Base-by-base conservation (phyloP, 2,113 vertebrate species). In the Nestor notabilis region DNA sequence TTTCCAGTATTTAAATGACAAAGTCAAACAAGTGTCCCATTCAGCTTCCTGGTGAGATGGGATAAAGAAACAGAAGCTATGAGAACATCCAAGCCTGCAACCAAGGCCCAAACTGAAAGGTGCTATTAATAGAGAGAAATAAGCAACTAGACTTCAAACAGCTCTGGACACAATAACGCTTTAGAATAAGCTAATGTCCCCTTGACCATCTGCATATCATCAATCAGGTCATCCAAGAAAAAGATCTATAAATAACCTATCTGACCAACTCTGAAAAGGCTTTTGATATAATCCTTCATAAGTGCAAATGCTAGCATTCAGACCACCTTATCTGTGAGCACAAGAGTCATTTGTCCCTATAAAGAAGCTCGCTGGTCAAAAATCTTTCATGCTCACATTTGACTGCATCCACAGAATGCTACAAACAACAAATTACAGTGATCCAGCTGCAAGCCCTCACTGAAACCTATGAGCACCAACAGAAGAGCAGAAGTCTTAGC, bases 121-220 rank as follows among this genome's bases (percentile, higher is more conserved):
- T 97, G 87, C 91, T 95, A 95, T 97, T 97, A 96, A 97, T 50
- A 96, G 84, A 83, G 94, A 92, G 91, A 95, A 96, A 96, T 79
- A 97, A 97, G 86, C 87, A 97, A 84, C n/a, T 27, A 89, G 74
- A 97, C 97, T 95, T 97, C 97, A 96, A 97, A 96, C 85, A 95
- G 76, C 64, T 71, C 88, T 61, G 85, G 92, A 80, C 72, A 97
- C 97, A 97, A 95, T 96, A 94, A 95, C 55, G 88, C 93, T 90
- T 97, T 43, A 90, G 95, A 96, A 86, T 44, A 90, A 93, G 87
- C 75, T 78, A 94, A 74, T 81, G 82, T 15, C 71, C 90, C 53
- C 83, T 96, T 97, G 97, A 97, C 96, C 97, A 96, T 96, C 93
- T 96, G 97, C 92, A 89, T 92, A 64, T 96, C 93, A 90, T 96